Evolutionary conservation across 2,113 vertebrate species (phyloP), one percentile per base, ranked within the genome.

Genomic region (Podocnemis expansa): DNA sequence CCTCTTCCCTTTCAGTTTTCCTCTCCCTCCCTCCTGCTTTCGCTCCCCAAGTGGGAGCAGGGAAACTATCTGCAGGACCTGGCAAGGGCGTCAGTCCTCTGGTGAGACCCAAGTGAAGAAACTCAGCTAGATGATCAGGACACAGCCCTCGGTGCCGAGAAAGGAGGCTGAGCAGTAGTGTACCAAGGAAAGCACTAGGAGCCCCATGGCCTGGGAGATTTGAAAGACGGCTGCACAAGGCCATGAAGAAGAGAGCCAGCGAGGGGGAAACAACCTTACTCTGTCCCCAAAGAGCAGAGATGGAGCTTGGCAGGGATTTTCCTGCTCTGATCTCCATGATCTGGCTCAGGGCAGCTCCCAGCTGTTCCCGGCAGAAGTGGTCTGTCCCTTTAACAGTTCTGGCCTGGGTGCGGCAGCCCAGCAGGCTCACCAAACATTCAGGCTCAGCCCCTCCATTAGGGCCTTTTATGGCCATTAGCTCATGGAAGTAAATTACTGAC

Each of bases 391-490:
- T 85, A 43, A 86, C 52, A 19, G 43, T 34, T 60, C 38, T 31
- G 22, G 38, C 41, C 25, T 45, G 73, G 73, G 38, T 43, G 38
- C 70, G 25, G 73, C 73, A 45, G 73, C 41, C 41, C 31, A 52
- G 78, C 82, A 47, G 47, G 47, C 34, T 86, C 60, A n/a, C 27
- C 70, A 75, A 73, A 49, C 16, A 47, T 51, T 70, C 82, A 29
- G 0, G 0, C 60, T 80, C n/a, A 1, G 43, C 75, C 93, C 49
- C 82, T 95, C 82, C 47, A 29, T 94, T 84, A 96, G 81, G 82
- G 84, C 97, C 97, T 97, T 97, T 96, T 97, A 97, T 96, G 96
- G 96, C 93, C 89, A 97, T 96, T 4, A 1, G 82, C 90, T 95
- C 45, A 0, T 0, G 73, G 86, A 89, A 41, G 25, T 52, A 1